These are phyloP conservation scores for Hydrophis major DNA, from an alignment of 2,797 vertebrate species.

Conservation along the genomic window DNA sequence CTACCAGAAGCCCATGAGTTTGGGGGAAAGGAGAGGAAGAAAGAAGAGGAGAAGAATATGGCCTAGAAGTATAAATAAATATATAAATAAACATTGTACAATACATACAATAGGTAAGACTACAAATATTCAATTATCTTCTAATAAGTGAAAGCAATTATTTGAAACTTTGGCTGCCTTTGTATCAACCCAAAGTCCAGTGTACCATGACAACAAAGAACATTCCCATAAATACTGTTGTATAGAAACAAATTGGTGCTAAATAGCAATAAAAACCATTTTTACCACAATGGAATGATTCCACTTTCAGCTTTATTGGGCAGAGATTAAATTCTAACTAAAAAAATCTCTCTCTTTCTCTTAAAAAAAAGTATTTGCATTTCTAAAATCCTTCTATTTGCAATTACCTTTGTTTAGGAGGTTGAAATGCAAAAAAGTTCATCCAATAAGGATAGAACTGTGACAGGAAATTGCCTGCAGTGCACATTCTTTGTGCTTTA, in stretches of 20 bases:
- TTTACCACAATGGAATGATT: neutral
- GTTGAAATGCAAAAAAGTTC: slow-evolving; percentile 21
- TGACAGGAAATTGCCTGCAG: slow-evolving; percentile 3
- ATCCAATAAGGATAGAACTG: slow-evolving; percentile 1
- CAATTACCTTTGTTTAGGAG: slow-evolving; percentile 24
- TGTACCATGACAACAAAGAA: neutral
- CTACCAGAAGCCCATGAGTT: neutral
- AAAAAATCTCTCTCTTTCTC: neutral
- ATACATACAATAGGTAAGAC: neutral
- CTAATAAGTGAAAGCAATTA: neutral
- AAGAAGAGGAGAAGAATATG: neutral
- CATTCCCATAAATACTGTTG: neutral
- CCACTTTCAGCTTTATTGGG: neutral
- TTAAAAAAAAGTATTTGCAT: neutral
- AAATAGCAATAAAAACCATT: neutral
- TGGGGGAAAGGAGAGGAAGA: neutral
- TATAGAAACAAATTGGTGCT: neutral
- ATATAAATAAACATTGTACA: neutral
- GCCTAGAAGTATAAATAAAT: neutral
- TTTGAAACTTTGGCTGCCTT: neutral
- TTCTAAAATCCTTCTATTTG: slow-evolving; percentile 22
- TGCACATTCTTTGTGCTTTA: neutral
- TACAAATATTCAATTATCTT: neutral
- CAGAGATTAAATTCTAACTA: neutral
- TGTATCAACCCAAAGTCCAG: neutral